Conservation (phyloP, 2,888 invertebrate genomes). For the Zygaena filipendulae region DNA sequence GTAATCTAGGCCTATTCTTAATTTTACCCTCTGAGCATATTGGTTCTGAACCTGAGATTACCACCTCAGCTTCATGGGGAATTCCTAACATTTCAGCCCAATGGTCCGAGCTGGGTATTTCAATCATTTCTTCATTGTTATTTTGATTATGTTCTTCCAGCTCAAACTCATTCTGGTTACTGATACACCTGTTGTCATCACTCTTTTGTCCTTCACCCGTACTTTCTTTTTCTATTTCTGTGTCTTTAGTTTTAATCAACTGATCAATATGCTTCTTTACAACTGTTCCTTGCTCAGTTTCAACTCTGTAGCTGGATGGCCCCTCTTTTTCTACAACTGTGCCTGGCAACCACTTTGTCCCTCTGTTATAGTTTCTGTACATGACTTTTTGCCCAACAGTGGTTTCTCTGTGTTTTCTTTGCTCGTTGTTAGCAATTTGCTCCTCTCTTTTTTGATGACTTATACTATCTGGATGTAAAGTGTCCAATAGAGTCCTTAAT, state of each 20-base stretch:
- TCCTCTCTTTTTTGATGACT: constrained; percentile 2
- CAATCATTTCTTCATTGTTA: not conserved
- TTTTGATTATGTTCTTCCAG: not conserved
- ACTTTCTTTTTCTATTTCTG: no score
- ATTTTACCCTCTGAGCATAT: constrained; percentile 6
- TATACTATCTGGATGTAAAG: constrained; percentile 8
- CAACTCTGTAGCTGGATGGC: constrained; percentile 1
- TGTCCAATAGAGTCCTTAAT: constrained; percentile 11
- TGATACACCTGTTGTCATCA: not conserved
- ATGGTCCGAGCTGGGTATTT: not conserved
- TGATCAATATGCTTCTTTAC: constrained; percentile 3
- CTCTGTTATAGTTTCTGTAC: constrained; percentile 1
- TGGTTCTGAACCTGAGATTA: no score
- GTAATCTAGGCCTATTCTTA: constrained; percentile 5
- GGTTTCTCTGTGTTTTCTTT: constrained; percentile 7
- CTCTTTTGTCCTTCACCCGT: not conserved
- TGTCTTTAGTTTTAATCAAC: no score
- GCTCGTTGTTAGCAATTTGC: constrained; percentile 7
- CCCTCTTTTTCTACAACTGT: not conserved
- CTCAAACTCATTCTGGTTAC: not conserved
- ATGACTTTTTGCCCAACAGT: not conserved
- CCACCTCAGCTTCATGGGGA: no score
- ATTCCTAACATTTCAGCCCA: no score
- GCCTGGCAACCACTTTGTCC: constrained; percentile 2
- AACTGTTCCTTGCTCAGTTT: not conserved